These are phyloP conservation scores for Threskiornis aethiopicus DNA, from an alignment of 2,797 vertebrate genomes.

Conservation along the genomic window DNA sequence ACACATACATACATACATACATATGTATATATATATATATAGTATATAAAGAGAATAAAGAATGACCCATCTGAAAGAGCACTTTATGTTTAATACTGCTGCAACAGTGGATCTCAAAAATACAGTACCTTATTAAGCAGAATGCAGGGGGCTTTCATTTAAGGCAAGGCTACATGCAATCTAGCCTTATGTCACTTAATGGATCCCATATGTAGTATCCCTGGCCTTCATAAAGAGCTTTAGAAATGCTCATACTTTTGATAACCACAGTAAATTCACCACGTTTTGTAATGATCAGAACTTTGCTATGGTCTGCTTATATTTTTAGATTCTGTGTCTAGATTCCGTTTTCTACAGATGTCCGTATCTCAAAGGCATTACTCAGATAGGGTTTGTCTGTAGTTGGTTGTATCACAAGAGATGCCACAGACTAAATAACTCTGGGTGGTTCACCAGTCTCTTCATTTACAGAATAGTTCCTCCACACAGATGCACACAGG, in stretches of 20 bases:
- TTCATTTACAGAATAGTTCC: neutral
- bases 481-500: neutral
- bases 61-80: neutral
- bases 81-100: neutral
- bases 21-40: neutral
- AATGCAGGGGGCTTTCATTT: neutral
- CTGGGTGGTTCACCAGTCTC: neutral
- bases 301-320: neutral
- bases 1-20: too few relatives aligned
- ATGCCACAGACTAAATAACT: neutral
- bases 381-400: neutral
- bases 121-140: neutral
- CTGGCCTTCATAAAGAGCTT: neutral
- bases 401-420: neutral
- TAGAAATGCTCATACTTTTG: neutral
- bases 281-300: neutral
- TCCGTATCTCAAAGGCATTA: neutral
- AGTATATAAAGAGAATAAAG: neutral
- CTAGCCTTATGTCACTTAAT: neutral
- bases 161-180: neutral
- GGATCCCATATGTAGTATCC: neutral
- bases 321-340: neutral
- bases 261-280: neutral
- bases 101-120: neutral
- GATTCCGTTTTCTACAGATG: neutral